A percentile compares a stretch with the other conserved stretches of the same genome.
These are phyloP conservation scores for Dipodomys ordii DNA, from an alignment of 2,113 vertebrate species.

Conservation along the genomic window DNA sequence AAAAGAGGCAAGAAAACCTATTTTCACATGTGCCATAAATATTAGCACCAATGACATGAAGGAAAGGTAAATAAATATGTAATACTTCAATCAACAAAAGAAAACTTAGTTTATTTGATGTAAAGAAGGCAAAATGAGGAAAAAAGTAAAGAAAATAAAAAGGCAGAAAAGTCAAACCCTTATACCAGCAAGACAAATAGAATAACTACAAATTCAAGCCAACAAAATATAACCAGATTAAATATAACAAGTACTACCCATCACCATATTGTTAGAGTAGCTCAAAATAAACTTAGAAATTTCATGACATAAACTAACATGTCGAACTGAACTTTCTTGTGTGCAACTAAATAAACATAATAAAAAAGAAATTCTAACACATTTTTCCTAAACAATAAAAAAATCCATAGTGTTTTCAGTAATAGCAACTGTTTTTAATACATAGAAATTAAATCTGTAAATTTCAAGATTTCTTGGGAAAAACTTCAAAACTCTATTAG, in stretches of 20 bases:
- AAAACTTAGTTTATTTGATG: neutral
- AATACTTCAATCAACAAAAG: slow-evolving; percentile 1
- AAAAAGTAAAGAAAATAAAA: neutral
- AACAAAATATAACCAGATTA: neutral
- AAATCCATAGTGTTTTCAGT: neutral
- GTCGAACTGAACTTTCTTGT: too few relatives aligned
- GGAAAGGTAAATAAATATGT: neutral
- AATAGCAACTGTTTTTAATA: neutral
- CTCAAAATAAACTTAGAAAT: neutral
- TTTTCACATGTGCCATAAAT: neutral
- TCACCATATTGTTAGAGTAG: slow-evolving; percentile 2
- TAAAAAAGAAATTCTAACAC: too few relatives aligned
- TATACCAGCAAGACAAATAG: neutral
- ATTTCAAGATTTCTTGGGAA: neutral
- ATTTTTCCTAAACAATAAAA: neutral
- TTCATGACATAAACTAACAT: neutral
- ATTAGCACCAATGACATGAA: neutral
- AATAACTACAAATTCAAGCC: neutral
- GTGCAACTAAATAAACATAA: too few relatives aligned
- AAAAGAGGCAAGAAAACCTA: neutral
- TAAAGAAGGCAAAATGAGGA: neutral
- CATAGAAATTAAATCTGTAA: neutral
- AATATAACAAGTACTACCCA: neutral
- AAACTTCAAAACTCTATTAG: neutral
- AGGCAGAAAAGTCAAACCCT: neutral